These are phyloP conservation scores for Nomada ferruginata DNA, from an alignment of 2,888 invertebrate species.

Conservation along the genomic window DNA sequence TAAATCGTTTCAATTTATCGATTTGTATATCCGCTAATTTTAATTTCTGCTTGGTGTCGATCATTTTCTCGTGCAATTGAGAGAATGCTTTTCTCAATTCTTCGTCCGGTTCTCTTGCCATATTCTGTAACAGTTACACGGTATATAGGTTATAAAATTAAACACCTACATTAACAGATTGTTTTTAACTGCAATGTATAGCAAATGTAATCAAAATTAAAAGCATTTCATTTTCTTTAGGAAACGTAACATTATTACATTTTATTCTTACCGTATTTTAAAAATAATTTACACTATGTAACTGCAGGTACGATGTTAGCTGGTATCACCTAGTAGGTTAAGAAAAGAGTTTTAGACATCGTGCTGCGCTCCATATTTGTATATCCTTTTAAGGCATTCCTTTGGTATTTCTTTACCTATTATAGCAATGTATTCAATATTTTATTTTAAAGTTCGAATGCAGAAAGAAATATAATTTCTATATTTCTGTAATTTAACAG, in stretches of 20 bases:
- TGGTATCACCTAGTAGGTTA: not conserved
- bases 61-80: constrained; percentile 92
- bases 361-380: too few relatives aligned
- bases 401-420: too few relatives aligned
- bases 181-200: not conserved
- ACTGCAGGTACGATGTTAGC: not conserved
- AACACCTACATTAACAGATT: not conserved
- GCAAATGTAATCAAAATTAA: not conserved
- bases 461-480: too few relatives aligned
- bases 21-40: constrained; percentile 92
- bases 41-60: constrained; percentile 92
- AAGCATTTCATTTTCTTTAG: not conserved
- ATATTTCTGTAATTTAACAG: too few relatives aligned
- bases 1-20: constrained; percentile 88
- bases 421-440: too few relatives aligned
- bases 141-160: constrained; percentile 15
- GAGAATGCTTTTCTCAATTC: constrained; percentile 90
- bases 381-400: too few relatives aligned
- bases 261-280: not conserved
- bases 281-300: not conserved
- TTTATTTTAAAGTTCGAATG: too few relatives aligned
- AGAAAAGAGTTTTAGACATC: not conserved
- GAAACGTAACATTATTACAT: not conserved
- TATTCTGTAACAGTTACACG: constrained; percentile 43
- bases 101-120: constrained; percentile 86